Percentiles rank a stretch among this genome's conserved stretches.
These are phyloP conservation scores for Drosophila maculinotata DNA, from an alignment of 2,888 invertebrate genomes.

Conservation along the genomic window DNA sequence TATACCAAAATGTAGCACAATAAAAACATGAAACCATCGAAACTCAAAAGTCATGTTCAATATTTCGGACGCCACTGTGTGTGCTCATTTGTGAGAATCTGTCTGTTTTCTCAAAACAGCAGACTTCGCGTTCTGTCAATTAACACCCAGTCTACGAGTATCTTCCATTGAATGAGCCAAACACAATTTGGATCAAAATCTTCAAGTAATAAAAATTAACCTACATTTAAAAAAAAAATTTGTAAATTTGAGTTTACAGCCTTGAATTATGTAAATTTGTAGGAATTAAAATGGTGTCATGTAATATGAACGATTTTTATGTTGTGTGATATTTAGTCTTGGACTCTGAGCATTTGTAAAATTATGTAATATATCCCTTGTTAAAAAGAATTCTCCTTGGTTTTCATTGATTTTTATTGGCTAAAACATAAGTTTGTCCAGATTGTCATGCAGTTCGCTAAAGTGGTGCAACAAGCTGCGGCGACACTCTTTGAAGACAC, in stretches of 20 bases:
- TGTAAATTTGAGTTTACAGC: neutral
- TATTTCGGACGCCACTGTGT: conserved; percentile 50
- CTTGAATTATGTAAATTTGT: neutral
- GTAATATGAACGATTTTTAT: too few relatives aligned
- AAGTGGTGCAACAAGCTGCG: conserved; percentile 66
- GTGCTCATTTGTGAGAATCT: conserved; percentile 38
- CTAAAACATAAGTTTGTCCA: conserved; percentile 56
- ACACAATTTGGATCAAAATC: neutral
- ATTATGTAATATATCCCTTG: too few relatives aligned
- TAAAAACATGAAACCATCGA: conserved; percentile 6
- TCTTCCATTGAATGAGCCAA: conserved; percentile 16
- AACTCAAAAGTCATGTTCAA: conserved; percentile 2
- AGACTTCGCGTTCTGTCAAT: conserved; percentile 63
- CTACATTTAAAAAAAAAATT: neutral
- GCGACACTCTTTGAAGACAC: conserved; percentile 80
- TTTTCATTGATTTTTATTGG: conserved; percentile 52
- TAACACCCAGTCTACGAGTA: conserved; percentile 53
- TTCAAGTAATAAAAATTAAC: neutral
- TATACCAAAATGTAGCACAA: conserved; percentile 25
- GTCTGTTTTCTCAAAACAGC: conserved; percentile 32
- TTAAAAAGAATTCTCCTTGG: neutral
- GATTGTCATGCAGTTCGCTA: conserved; percentile 63
- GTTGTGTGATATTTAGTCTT: too few relatives aligned
- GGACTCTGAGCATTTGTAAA: too few relatives aligned
- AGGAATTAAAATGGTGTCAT: too few relatives aligned